Conservation (phyloP, 2,113 vertebrate genomes). For the Vulpes lagopus region DNA sequence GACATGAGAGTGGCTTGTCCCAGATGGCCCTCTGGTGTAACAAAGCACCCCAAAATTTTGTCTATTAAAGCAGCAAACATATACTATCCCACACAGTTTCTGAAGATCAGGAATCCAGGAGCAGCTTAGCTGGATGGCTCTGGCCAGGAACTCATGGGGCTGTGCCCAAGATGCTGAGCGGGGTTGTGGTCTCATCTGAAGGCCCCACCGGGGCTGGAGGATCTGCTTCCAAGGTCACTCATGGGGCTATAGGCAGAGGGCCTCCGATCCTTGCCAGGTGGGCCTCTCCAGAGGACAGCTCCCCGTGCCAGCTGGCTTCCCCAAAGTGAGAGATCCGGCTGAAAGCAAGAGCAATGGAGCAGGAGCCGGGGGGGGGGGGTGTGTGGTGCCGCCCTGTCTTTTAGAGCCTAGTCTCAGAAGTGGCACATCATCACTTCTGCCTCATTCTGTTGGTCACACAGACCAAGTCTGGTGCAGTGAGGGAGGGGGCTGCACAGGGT, state of each 20-base stretch:
- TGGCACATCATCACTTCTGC: background rate
- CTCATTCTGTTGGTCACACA: background rate
- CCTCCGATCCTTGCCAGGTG: background rate
- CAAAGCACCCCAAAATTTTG: background rate
- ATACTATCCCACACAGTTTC: background rate
- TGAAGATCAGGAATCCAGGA: background rate
- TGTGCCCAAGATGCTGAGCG: background rate
- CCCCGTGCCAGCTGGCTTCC: background rate
- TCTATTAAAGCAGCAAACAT: background rate
- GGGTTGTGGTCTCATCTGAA: background rate
- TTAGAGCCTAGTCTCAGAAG: background rate
- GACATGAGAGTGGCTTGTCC: background rate
- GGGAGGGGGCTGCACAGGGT: fast-evolving
- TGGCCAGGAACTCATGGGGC: background rate
- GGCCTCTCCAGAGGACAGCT: background rate
- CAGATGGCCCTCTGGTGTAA: background rate
- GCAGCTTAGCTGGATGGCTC: background rate
- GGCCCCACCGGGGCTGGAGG: background rate
- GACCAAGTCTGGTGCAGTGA: background rate
- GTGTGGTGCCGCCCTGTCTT: fast-evolving
- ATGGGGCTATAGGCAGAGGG: background rate
- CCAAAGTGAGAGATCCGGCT: background rate
- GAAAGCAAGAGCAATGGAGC: background rate
- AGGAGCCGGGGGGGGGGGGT: background rate
- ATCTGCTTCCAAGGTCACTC: background rate